Conservation (phyloP, 2,113 vertebrate genomes). For the Martes martes region DNA sequence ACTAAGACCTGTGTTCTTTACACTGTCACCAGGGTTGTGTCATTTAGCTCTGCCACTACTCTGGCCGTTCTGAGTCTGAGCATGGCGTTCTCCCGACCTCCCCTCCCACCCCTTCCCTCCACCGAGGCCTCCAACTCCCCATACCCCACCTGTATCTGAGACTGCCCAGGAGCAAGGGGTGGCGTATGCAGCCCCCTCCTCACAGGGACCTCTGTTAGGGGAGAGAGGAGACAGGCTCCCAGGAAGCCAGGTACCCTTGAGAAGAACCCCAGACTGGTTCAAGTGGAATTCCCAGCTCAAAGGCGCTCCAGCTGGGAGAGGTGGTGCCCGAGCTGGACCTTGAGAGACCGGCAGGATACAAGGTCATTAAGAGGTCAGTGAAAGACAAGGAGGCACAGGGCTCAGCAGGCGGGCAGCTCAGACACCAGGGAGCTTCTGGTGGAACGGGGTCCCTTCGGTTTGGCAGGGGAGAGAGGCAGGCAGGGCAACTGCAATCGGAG, state of each 20-base stretch:
- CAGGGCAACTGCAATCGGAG: no score
- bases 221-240: neutral
- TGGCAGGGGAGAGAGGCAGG: neutral
- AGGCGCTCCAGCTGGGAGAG: neutral
- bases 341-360: neutral
- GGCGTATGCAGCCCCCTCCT: fast-evolving
- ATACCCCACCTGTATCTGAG: no score
- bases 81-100: neutral
- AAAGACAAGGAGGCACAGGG: neutral
- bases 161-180: neutral
- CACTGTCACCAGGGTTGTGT: no score
- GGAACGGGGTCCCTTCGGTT: neutral
- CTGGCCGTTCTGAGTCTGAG: neutral
- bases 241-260: fast-evolving
- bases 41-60: fast-evolving
- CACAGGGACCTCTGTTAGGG: fast-evolving
- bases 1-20: neutral
- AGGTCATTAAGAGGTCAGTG: neutral
- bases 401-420: fast-evolving
- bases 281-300: neutral
- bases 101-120: no score
- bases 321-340: neutral
- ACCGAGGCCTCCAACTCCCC: fast-evolving
- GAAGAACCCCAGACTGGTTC: neutral
- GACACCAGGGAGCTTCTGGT: fast-evolving